Evolutionary conservation across 2,797 vertebrate species (phyloP), one percentile per base, ranked within the genome.

Genomic region (Tangara arthus): DNA sequence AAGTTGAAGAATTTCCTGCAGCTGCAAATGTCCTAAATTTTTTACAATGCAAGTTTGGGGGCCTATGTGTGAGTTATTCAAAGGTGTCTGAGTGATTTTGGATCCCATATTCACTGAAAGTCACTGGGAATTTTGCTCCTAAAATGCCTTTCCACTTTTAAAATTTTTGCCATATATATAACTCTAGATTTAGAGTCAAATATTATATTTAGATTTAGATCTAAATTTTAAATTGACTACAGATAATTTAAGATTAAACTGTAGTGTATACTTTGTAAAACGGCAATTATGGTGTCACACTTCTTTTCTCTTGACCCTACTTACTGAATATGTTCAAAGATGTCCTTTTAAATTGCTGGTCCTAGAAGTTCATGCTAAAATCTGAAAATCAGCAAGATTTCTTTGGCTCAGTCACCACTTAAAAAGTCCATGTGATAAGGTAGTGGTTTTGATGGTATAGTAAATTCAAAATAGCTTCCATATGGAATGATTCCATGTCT

Each of bases 1-100:
- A 26, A 81, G 11, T 26, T 90, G 39, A 91, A 92, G 76, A 79
- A 94, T 93, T 83, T 96, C 47, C 66, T 86, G 55, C 17, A 44
- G 23, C 55, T 88, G 61, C 81, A 78, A 92, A 71, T 11, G 44
- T 77, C 46, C 35, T 73, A 4, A 68, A 37, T 13, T 37, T 93
- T 84, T 93, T 76, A 44, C 35, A 89, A 71, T 89, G 28, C 5
- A 47, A 66, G 6, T 78, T 81, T 69, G 23, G 61, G 26, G 15
- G 13, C 12, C 17, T 78, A 26, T 26, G 14, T 41, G 11, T 27
- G 15, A 80, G 35, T 78, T 68, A 87, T 57, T 71, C 8, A 80
- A 59, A 82, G 37, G 30, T 55, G 27, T 35, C 32, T 27, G 24
- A 11, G n/a, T 60, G 34, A 84, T 84, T 87, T 70, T 87, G 19